phyloP scores from a whole-genome alignment of 2,888 invertebrate species.

The Ptilodon capucinus region DNA sequence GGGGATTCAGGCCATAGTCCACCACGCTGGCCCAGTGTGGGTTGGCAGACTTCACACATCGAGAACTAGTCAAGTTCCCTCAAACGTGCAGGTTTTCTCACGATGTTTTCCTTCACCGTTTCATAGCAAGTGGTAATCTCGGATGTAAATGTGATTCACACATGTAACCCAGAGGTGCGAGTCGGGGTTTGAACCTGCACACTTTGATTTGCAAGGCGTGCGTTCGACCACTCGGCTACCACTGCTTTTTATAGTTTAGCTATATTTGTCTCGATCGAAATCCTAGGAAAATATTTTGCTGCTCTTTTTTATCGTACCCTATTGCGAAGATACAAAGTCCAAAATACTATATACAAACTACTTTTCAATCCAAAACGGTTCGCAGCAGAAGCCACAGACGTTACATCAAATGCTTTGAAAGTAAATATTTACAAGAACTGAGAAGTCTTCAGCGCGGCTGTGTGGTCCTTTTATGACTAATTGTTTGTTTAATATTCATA shows the following conservation, averaged over 20 bases:
- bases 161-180: too few relatives aligned
- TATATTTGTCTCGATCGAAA: not conserved
- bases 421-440: constrained; percentile 50
- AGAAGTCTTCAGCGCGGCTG: constrained; percentile 14
- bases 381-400: constrained; percentile 19
- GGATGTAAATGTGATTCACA: too few relatives aligned
- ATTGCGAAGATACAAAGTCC: constrained; percentile 1
- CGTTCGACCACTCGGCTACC: too few relatives aligned
- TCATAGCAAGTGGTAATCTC: too few relatives aligned
- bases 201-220: too few relatives aligned
- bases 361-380: not conserved
- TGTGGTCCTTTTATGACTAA: constrained; percentile 41
- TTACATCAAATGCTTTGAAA: constrained; percentile 39
- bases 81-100: too few relatives aligned
- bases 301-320: not conserved
- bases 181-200: too few relatives aligned
- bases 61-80: too few relatives aligned
- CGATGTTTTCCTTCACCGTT: too few relatives aligned
- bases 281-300: not conserved
- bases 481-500: constrained; percentile 28
- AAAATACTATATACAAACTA: constrained; percentile 2
- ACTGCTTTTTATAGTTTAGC: not conserved
- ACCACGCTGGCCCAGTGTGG: too few relatives aligned
- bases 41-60: too few relatives aligned
- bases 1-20: too few relatives aligned